Evolutionary conservation across 1,140 invertebrate genomes (phyloP).

Genomic region (Geopemphigus sp.): DNA sequence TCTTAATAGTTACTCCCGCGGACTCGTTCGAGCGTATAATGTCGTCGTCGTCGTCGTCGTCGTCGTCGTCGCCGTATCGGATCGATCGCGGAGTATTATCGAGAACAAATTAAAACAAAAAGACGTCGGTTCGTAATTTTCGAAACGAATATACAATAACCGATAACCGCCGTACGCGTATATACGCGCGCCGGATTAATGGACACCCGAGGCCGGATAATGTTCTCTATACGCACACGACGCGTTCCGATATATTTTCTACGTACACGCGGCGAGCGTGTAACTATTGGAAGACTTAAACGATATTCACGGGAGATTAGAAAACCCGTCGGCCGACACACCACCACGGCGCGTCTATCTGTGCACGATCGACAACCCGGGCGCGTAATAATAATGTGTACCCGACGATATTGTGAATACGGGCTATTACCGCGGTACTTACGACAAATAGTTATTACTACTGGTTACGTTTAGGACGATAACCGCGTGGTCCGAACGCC

Average conservation of each 20-base stretch:
- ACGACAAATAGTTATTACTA: too few species aligned
- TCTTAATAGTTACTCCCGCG: conserved; percentile 33
- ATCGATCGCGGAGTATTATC: conserved; percentile 2
- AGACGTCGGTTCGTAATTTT: not conserved
- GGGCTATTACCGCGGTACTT: too few species aligned
- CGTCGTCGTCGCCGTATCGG: not conserved
- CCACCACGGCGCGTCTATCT: too few species aligned
- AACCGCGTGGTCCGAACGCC: too few species aligned
- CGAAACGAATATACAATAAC: not conserved
- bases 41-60: too few species aligned
- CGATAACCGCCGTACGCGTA: not conserved
- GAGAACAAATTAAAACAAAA: not conserved
- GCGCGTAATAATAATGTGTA: not conserved
- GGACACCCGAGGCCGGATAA: conserved; percentile 18
- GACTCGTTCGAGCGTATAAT: not conserved
- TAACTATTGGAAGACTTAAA: too few species aligned
- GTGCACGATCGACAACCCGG: conserved; percentile 11
- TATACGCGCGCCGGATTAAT: not conserved
- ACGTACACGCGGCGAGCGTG: too few species aligned
- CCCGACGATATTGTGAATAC: too few species aligned
- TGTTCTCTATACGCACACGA: not conserved
- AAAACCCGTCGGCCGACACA: conserved; percentile 20
- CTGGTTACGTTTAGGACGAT: too few species aligned
- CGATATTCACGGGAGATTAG: conserved; percentile 4
- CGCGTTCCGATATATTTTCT: too few species aligned